phyloP scores from a whole-genome alignment of 1,140 invertebrate species.

The Babylonia areolata region DNA sequence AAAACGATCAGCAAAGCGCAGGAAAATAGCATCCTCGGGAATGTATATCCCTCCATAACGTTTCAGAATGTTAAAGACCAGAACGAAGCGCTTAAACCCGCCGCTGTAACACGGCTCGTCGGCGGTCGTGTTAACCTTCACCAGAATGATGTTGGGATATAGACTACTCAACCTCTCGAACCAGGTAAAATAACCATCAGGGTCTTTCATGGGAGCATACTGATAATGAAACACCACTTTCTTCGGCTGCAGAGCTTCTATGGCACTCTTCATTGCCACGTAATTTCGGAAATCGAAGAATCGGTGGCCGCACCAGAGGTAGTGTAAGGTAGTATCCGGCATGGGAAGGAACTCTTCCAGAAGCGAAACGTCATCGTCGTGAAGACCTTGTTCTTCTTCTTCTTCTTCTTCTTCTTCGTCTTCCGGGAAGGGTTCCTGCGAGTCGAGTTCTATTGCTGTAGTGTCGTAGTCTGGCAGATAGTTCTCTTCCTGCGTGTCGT shows the following conservation, averaged over 20 bases:
- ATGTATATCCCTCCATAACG: constrained; percentile 35
- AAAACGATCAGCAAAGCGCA: neutral
- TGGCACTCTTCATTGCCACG: constrained; percentile 28
- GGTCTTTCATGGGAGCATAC: constrained; percentile 18
- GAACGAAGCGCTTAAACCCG: constrained; percentile 14
- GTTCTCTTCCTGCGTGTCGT: too few species aligned
- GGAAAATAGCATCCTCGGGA: constrained; percentile 31
- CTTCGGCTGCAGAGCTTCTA: constrained; percentile 20
- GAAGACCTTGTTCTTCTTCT: neutral
- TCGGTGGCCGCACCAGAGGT: constrained; percentile 36
- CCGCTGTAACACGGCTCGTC: neutral
- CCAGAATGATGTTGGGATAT: constrained; percentile 20
- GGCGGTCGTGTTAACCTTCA: constrained; percentile 1
- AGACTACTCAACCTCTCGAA: neutral
- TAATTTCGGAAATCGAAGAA: constrained; percentile 38
- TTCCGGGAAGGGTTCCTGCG: neutral
- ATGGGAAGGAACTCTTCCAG: constrained; percentile 1
- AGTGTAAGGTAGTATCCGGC: constrained; percentile 29
- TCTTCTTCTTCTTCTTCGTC: neutral
- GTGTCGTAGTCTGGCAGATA: neutral
- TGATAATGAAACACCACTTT: constrained; percentile 30
- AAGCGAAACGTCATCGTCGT: neutral
- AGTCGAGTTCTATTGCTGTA: neutral
- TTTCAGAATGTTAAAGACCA: constrained; percentile 25
- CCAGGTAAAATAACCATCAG: constrained; percentile 34